Conservation (phyloP, 2,113 vertebrate species). For the Ammospiza nelsoni region DNA sequence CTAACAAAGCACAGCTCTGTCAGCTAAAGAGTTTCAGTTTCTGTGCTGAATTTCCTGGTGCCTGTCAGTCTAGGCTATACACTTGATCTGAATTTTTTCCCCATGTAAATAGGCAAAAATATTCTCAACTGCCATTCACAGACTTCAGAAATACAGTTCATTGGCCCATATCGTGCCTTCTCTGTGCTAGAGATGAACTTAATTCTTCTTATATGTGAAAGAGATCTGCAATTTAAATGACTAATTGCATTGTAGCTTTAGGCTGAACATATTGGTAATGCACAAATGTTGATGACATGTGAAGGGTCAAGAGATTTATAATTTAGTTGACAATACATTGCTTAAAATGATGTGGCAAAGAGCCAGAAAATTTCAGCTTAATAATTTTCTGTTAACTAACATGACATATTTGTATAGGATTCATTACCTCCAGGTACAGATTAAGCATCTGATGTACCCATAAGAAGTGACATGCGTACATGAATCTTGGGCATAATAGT, state of each 20-base stretch:
- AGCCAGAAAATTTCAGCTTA: slow-evolving; percentile 72
- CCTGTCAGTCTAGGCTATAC: slow-evolving; percentile 41
- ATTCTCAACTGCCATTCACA: slow-evolving; percentile 45
- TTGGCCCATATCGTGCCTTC: not conserved
- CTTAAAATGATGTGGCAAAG: slow-evolving; percentile 72
- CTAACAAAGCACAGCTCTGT: not conserved
- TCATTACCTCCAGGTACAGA: slow-evolving; percentile 75
- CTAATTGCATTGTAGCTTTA: slow-evolving; percentile 72
- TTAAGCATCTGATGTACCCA: slow-evolving; percentile 70
- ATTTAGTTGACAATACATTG: slow-evolving; percentile 65
- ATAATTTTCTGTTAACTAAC: slow-evolving; percentile 75
- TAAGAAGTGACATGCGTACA: slow-evolving; percentile 54
- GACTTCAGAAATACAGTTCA: slow-evolving; percentile 6
- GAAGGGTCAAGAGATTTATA: slow-evolving; percentile 73
- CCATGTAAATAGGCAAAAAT: slow-evolving; percentile 36
- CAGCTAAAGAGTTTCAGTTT: not conserved
- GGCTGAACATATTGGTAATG: slow-evolving; percentile 68
- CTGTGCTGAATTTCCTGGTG: not conserved
- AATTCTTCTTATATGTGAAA: slow-evolving; percentile 60
- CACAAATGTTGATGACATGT: slow-evolving; percentile 67
- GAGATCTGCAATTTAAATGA: slow-evolving; percentile 73
- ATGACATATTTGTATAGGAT: slow-evolving; percentile 68
- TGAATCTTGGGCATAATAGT: slow-evolving; percentile 63
- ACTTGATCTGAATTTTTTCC: not conserved
- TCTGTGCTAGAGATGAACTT: slow-evolving; percentile 43